A percentile compares a stretch with the other conserved stretches of the same genome.
Conservation (phyloP, 2,888 invertebrate genomes). For the Melipona bicolor region DNA sequence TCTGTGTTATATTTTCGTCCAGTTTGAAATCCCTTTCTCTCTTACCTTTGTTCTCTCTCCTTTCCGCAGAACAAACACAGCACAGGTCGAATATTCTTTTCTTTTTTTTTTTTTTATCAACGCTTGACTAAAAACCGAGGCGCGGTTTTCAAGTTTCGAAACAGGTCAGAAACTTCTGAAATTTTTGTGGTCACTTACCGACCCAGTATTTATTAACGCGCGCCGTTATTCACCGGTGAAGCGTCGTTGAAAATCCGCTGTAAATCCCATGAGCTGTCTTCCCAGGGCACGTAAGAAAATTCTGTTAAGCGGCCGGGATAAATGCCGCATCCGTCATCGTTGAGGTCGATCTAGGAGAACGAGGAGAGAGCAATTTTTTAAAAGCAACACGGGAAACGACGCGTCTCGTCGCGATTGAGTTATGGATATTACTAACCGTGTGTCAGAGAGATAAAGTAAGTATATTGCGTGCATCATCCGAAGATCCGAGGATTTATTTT, state of each 20-base stretch:
- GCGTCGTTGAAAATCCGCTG: constrained; percentile 45
- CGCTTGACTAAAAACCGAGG: constrained; percentile 19
- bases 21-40: background rate
- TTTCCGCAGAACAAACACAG: background rate
- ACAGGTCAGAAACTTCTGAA: constrained; percentile 43
- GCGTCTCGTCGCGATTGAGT: background rate
- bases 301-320: constrained; percentile 21
- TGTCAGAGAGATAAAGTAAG: background rate
- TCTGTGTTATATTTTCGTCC: background rate
- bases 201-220: constrained; percentile 53
- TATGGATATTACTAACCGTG: background rate
- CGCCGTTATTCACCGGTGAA: constrained; percentile 45
- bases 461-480: no score
- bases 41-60: background rate
- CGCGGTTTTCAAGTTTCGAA: constrained; percentile 22
- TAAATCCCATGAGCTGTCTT: constrained; percentile 55
- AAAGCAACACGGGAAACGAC: background rate
- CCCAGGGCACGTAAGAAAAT: constrained; percentile 31
- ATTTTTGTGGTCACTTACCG: constrained; percentile 59
- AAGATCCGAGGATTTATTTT: background rate
- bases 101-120: constrained; percentile 51
- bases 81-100: constrained; percentile 22
- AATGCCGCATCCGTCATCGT: constrained; percentile 16
- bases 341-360: background rate
- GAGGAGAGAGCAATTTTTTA: background rate